A percentile compares a stretch with the other conserved stretches of the same genome.
Conservation (phyloP, 2,888 invertebrate genomes). For the Noctua janthina region DNA sequence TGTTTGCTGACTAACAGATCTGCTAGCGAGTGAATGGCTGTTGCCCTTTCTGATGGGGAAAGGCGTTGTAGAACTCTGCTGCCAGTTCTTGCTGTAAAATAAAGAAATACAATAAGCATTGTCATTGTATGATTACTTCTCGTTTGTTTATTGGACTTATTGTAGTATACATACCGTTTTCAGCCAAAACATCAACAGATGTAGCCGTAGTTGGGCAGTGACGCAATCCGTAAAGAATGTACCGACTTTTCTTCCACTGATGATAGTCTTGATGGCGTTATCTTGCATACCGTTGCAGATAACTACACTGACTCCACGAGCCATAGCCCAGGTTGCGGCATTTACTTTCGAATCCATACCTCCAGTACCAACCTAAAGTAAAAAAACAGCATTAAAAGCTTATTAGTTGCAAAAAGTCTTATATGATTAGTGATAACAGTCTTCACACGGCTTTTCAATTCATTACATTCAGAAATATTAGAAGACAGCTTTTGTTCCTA, state of each 20-base stretch:
- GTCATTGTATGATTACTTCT: background rate
- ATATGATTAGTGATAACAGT: background rate
- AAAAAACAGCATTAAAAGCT: background rate
- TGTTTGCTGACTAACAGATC: slow-evolving; percentile 95
- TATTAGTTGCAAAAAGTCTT: background rate
- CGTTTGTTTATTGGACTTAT: background rate
- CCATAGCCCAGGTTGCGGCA: slow-evolving; percentile 98
- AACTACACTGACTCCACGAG: slow-evolving; percentile 98
- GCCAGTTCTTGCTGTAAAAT: slow-evolving; percentile 95
- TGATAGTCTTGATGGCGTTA: slow-evolving; percentile 97
- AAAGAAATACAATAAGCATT: background rate
- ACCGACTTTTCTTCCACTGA: slow-evolving; percentile 98
- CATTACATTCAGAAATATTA: background rate
- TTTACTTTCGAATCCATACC: slow-evolving; percentile 99
- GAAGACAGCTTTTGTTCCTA: background rate
- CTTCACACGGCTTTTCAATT: too few relatives aligned
- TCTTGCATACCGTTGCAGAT: slow-evolving; percentile 99
- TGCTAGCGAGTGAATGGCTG: slow-evolving; percentile 96
- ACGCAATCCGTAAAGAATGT: slow-evolving; percentile 97
- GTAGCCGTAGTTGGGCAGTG: slow-evolving; percentile 90
- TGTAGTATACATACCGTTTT: slow-evolving; percentile 92
- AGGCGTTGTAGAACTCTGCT: slow-evolving; percentile 95
- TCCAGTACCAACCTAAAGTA: slow-evolving; percentile 91
- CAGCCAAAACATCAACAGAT: slow-evolving; percentile 97
- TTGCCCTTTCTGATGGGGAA: slow-evolving; percentile 95